Base-by-base conservation (phyloP, 1,140 invertebrate species). In the Listronotus oregonensis region DNA sequence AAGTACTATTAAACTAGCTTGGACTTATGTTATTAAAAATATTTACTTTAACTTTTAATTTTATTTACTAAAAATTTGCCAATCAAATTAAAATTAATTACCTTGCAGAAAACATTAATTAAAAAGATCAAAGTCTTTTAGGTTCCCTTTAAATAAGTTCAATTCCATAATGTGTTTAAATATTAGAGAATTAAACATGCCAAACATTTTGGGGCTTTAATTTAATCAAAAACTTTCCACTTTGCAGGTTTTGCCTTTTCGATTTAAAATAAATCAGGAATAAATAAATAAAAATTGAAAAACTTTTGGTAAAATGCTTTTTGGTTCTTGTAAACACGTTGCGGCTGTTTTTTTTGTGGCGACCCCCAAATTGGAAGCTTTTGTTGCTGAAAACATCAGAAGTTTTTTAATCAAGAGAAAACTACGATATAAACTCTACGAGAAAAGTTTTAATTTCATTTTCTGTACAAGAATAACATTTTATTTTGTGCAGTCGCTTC, bases 371-470 rank as follows among this genome's bases (percentile, higher is more conserved):
- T 55, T 56, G 51, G 49, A 56, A 64, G 61, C 52, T 64, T 64
- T 64, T 64, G 61, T 64, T 64, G 61, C 39, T 56, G 49, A 64
- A 64, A 55, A 55, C 61, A 64, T 55, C 52, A 31, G 34, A 64
- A 64, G 61, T 64, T 64, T 64, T 64, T 64, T 64, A 64, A 64
- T 64, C 61, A 64, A 64, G 39, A 57, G 50, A 43, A 57, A 64
- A 64, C 62, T 56, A 56, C 54, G 52, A 57, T 57, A 64, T 54
- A 64, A 51, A 57, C 43, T 59, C 43, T 12, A 17, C 56, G 44
- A 59, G 42, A 27, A 14, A 59, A 59, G 17, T 59, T 59, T 59
- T 49, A 49, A 43, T 59, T 59, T 59, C 46, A 59, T 59, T 59
- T 59, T 49, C 17, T 49, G 56, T 43, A 21, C 31, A 37, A 12